phyloP scores from a whole-genome alignment of 2,888 invertebrate species.

The Harpagoxenus sublaevis region DNA sequence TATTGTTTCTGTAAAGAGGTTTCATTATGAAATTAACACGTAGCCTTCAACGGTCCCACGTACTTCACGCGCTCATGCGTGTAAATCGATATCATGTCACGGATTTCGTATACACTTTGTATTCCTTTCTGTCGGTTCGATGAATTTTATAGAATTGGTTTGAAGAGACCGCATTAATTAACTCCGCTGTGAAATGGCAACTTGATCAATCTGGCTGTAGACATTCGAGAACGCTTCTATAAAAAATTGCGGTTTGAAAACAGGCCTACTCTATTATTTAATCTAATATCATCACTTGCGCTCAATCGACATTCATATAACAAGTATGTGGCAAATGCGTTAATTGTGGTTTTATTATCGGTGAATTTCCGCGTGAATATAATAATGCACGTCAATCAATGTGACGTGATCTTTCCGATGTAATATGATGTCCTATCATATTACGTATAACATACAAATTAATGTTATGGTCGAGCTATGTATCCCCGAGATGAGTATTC shows the following conservation, averaged over 20 bases:
- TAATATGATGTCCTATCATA: conserved; percentile 33
- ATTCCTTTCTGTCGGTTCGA: not conserved
- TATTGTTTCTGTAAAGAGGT: conserved; percentile 22
- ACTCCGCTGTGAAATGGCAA: not conserved
- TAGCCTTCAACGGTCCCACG: not conserved
- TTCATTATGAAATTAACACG: conserved; percentile 21
- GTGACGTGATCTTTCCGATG: conserved; percentile 32
- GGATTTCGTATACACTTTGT: not conserved
- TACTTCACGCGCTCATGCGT: not conserved
- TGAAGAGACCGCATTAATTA: conserved; percentile 3
- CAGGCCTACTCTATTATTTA: not conserved
- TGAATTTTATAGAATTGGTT: conserved; percentile 9
- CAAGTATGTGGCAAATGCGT: conserved; percentile 5
- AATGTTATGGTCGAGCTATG: not conserved
- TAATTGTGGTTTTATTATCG: conserved; percentile 48
- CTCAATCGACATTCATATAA: not conserved
- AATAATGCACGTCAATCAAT: conserved; percentile 19
- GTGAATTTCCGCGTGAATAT: conserved; percentile 13
- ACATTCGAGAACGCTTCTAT: not conserved
- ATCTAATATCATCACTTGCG: conserved; percentile 5
- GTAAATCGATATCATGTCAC: not conserved
- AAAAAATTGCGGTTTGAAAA: not conserved
- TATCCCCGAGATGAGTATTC: not conserved
- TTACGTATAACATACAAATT: conserved; percentile 40
- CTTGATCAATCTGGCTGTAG: not conserved